A percentile compares a stretch with the other conserved stretches of the same genome.
Conservation (phyloP, 2,113 vertebrate species). For the Hemiprocne comata region DNA sequence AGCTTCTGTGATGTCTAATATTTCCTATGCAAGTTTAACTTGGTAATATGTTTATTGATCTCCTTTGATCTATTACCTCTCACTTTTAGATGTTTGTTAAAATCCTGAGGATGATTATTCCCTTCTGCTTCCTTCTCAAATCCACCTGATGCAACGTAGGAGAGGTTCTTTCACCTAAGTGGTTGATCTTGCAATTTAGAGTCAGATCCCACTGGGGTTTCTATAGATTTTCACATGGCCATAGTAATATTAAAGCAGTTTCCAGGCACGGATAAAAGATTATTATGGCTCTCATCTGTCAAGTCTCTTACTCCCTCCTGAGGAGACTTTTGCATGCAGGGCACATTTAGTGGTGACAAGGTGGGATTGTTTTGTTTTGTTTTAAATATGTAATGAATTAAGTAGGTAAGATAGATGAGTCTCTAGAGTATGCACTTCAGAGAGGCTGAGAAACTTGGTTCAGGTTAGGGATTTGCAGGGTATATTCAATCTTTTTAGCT, state of each 20-base stretch:
- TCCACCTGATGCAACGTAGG: fast-evolving
- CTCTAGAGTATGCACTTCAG: neutral
- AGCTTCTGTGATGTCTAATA: neutral
- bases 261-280: neutral
- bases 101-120: constrained; percentile 10
- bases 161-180: neutral
- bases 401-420: neutral
- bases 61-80: constrained; percentile 2
- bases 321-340: neutral
- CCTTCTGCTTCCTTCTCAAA: constrained; percentile 8
- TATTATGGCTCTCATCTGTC: neutral
- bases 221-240: neutral
- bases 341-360: neutral
- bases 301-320: neutral
- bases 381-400: neutral
- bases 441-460: neutral
- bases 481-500: neutral
- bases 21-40: neutral
- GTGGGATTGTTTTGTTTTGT: neutral
- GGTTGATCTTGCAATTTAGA: neutral
- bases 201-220: neutral
- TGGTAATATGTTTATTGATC: neutral
- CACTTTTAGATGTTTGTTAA: neutral
- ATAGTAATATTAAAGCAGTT: neutral
- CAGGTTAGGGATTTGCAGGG: neutral